Evolutionary conservation across 2,888 invertebrate genomes (phyloP).

Genomic region (Synergus itoensis): DNA sequence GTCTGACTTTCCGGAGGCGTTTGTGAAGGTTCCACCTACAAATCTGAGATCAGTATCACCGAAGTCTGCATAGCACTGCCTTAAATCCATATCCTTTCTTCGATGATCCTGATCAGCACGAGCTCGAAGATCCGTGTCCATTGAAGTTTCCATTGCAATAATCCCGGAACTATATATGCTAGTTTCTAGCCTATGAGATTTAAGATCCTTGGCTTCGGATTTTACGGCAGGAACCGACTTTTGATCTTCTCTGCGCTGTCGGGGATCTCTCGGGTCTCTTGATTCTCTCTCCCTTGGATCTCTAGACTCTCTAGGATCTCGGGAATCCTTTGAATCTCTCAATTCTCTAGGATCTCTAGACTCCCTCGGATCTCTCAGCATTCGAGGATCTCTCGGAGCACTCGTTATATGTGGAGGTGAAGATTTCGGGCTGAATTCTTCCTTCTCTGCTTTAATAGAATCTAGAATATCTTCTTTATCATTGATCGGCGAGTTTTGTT

Average conservation of each 20-base stretch:
- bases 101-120: constrained; percentile 73
- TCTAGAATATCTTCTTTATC: neutral
- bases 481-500: constrained; percentile 39
- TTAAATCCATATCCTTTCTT: constrained; percentile 79
- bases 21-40: constrained; percentile 67
- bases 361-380: constrained; percentile 73
- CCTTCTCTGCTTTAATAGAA: constrained; percentile 61
- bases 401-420: constrained; percentile 57
- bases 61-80: constrained; percentile 79
- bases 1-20: constrained; percentile 79
- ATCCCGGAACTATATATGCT: constrained; percentile 77
- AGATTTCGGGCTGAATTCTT: constrained; percentile 65
- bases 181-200: constrained; percentile 67
- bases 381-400: constrained; percentile 73
- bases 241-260: constrained; percentile 57
- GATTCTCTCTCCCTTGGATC: constrained; percentile 59
- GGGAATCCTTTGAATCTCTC: constrained; percentile 69
- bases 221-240: constrained; percentile 42
- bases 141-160: constrained; percentile 67
- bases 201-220: constrained; percentile 51
- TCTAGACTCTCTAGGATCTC: constrained; percentile 59
- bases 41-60: constrained; percentile 85
- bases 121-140: constrained; percentile 75
- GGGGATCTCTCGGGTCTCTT: constrained; percentile 63
- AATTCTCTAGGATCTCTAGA: constrained; percentile 65